Evolutionary conservation across 2,797 vertebrate genomes (phyloP).

Genomic region (Ptychobarbus kaznakovi): DNA sequence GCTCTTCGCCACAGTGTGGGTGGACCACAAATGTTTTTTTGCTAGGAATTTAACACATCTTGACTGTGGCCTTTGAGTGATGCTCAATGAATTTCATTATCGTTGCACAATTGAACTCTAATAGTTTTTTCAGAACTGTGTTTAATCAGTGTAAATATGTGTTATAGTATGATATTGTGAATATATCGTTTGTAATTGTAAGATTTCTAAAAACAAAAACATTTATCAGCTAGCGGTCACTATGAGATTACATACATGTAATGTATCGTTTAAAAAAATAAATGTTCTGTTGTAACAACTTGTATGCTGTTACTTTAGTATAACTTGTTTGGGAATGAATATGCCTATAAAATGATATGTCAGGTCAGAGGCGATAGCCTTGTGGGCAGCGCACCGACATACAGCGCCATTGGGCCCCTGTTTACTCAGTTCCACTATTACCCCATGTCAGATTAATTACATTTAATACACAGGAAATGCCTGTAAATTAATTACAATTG

Average conservation of each 20-base stretch:
- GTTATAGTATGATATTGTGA: neutral
- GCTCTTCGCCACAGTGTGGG: slow-evolving; percentile 15
- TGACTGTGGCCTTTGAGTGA: neutral
- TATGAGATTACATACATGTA: neutral
- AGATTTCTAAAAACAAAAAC: neutral
- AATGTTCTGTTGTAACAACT: too few species aligned
- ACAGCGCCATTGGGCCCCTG: too few species aligned
- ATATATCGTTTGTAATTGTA: neutral
- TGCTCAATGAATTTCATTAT: neutral
- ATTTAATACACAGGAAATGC: neutral
- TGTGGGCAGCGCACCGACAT: too few species aligned
- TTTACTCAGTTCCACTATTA: too few species aligned
- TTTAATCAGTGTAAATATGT: slow-evolving; percentile 5
- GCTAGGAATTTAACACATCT: neutral
- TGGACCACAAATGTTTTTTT: neutral
- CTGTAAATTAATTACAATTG: neutral
- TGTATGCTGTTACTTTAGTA: too few species aligned
- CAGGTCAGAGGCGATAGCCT: too few species aligned
- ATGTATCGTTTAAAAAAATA: neutral
- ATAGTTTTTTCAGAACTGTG: neutral
- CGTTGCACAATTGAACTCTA: neutral
- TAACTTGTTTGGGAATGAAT: too few species aligned
- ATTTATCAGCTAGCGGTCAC: neutral
- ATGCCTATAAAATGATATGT: too few species aligned
- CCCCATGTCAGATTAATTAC: neutral